Base-by-base conservation (phyloP, 2,113 vertebrate species). In the Pleuronectes platessa region DNA sequence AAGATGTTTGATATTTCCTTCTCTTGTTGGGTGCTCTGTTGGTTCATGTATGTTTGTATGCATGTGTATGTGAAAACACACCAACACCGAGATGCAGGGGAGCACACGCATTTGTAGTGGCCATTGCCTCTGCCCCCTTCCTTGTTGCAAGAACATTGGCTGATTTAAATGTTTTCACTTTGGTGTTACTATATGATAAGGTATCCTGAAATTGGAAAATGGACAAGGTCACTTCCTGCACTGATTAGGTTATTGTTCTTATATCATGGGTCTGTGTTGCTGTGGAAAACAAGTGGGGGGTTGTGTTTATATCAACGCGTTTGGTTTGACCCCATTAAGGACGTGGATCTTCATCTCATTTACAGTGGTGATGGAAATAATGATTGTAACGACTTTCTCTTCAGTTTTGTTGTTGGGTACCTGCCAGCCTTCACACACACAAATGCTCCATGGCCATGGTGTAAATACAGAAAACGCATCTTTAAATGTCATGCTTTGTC, bases 1-100 rank as follows among this genome's bases (percentile, higher is more conserved):
- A 27, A 65, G 5, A 20, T 67, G 23, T 45, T 54, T 74, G 17
- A 70, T 60, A 40, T 61, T 42, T 64, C 24, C 9, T 20, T 56
- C 27, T 37, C 15, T 55, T 18, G 37, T 23, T 58, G 3, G 42
- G 17, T 40, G 31, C 12, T 45, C 10, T 11, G 40, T 26, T 5
- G 0, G 24, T 62, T 76, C 61, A 4, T 68, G 23, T 31, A 35
- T 61, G 47, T 21, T 3, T 60, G 8, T 31, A 24, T 61, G 47
- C 20, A 4, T 60, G 5, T 31, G 0, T 45, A 31, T 55, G 45
- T 3, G 5, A 47, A 47, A 47, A 47, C 45, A 15, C 45, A 47
- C 8, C 7, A 47, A 47, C 45, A 47, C 37, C 2, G 45, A 14
- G 51, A 53, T n/a, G 18, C 2, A 1, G 51, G 18, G 18, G 18